Conservation (phyloP, 2,113 vertebrate species). For the Planiliza haematocheilus region DNA sequence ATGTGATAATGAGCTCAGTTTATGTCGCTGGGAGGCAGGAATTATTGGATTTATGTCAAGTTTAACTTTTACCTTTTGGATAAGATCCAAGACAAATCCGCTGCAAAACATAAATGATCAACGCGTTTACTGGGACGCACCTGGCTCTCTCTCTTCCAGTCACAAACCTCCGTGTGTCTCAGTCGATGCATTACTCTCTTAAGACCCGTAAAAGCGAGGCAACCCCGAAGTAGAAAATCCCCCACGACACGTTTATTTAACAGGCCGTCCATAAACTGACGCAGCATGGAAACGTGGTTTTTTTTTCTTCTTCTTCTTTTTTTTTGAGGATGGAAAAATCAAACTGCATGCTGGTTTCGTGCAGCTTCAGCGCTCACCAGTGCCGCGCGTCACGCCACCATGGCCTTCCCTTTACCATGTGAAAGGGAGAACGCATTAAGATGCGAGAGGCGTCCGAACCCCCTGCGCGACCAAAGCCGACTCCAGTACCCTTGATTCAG, state of each 20-base stretch:
- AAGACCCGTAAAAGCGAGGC: conserved; percentile 27
- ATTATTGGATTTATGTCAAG: not conserved
- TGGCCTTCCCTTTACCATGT: conserved; percentile 65
- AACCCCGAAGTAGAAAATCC: conserved; percentile 30
- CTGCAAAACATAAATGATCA: conserved; percentile 60
- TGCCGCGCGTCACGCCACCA: conserved; percentile 61
- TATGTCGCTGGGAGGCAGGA: conserved; percentile 7
- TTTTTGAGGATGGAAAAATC: conserved; percentile 19
- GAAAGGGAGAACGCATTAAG: conserved; percentile 69
- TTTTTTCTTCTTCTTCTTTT: not conserved
- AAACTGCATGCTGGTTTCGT: conserved; percentile 30
- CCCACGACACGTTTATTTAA: conserved; percentile 29
- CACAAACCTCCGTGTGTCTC: conserved; percentile 42
- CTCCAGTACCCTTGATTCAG: conserved; percentile 59
- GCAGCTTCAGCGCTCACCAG: conserved; percentile 38
- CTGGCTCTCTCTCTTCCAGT: conserved; percentile 54
- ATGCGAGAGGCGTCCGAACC: conserved; percentile 69
- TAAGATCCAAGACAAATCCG: conserved; percentile 49
- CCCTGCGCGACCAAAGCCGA: conserved; percentile 46
- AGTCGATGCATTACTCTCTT: conserved; percentile 16
- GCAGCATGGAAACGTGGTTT: conserved; percentile 43
- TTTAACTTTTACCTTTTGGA: conserved; percentile 58
- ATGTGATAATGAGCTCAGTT: conserved; percentile 25
- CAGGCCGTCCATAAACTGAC: conserved; percentile 41
- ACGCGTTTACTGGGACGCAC: conserved; percentile 51